These are phyloP conservation scores for Odontesthes bonariensis DNA, from an alignment of 2,113 vertebrate genomes.

Conservation along the genomic window DNA sequence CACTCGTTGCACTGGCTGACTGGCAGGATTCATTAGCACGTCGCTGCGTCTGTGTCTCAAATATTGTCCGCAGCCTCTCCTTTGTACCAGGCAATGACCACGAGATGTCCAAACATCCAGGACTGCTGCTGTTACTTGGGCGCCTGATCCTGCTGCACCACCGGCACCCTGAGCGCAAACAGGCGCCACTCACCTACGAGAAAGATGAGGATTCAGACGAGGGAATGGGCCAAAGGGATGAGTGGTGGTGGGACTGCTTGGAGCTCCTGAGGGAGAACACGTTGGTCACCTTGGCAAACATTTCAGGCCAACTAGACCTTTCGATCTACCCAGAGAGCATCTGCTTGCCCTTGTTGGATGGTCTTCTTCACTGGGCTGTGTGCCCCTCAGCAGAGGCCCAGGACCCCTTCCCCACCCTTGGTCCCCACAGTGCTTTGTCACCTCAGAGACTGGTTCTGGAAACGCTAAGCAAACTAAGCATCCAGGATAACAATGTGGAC, in stretches of 20 bases:
- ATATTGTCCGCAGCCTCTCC: conserved; percentile 97
- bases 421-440: conserved; percentile 93
- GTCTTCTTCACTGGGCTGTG: conserved; percentile 98
- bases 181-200: conserved; percentile 96
- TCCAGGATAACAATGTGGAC: conserved; percentile 99
- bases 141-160: conserved; percentile 96
- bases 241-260: conserved; percentile 99
- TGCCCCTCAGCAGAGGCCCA: conserved; percentile 98
- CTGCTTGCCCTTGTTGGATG: conserved; percentile 96
- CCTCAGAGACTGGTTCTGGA: conserved; percentile 99
- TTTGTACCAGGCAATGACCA: conserved; percentile 98
- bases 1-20: conserved; percentile 91
- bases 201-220: conserved; percentile 98
- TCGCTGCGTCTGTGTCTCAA: conserved; percentile 96
- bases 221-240: conserved; percentile 92
- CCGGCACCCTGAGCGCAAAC: conserved; percentile 96
- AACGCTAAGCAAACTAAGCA: conserved; percentile 99
- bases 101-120: conserved; percentile 98
- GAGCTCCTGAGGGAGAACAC: conserved; percentile 97
- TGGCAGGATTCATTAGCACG: conserved; percentile 98
- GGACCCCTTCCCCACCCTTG: conserved; percentile 96
- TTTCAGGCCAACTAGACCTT: conserved; percentile 98
- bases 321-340: conserved; percentile 97
- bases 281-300: conserved; percentile 97
- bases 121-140: conserved; percentile 94